Evolutionary conservation across 2,797 vertebrate species (phyloP), one percentile per base, ranked within the genome.

Genomic region (Xiphorhynchus erythropygius): DNA sequence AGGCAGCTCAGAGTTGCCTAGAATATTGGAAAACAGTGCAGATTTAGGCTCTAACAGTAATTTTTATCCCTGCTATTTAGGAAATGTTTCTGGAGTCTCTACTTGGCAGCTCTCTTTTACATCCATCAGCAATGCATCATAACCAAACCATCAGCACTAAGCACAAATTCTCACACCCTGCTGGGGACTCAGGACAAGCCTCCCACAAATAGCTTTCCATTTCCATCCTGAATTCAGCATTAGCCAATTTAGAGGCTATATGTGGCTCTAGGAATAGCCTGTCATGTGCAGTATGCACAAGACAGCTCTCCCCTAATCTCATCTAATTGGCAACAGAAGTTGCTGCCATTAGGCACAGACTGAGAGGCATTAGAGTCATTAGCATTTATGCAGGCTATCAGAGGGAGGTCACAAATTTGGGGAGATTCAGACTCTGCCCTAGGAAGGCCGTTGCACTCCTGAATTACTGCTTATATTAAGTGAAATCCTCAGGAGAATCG

Each of bases 251-350:
- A 95, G 86, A 87, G 67, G 89, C 91, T 94, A 96, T 94, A 95
- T 94, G 94, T 46, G 19, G 92, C 67, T 94, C 89, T 93, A 93
- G 92, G 85, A 97, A 94, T 80, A 97, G 93, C 85, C 67, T 95
- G 91, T 95, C 81, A 95, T 75, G 95, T 80, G 87, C 90, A 95
- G 93, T 95, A 96, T 93, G 94, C 89, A 74, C 82, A 83, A 73
- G 91, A 86, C 70, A 82, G 67, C 89, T 95, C 90, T 90, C 62
- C 53, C 62, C 79, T 96, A 95, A 96, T 96, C 87, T 78, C 90
- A 10, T 85, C 86, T 96, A 95, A 94, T 95, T 94, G 95, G 87
- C 93, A 95, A 86, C 87, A 96, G 92, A 13, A 92, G 90, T 6
- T 0, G 37, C 90, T 95, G 89, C 92, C 84, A 84, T 97, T 96